Percentiles rank a stretch among this genome's conserved stretches.
Conservation (phyloP, 2,888 invertebrate genomes). For the Sycophila texana region DNA sequence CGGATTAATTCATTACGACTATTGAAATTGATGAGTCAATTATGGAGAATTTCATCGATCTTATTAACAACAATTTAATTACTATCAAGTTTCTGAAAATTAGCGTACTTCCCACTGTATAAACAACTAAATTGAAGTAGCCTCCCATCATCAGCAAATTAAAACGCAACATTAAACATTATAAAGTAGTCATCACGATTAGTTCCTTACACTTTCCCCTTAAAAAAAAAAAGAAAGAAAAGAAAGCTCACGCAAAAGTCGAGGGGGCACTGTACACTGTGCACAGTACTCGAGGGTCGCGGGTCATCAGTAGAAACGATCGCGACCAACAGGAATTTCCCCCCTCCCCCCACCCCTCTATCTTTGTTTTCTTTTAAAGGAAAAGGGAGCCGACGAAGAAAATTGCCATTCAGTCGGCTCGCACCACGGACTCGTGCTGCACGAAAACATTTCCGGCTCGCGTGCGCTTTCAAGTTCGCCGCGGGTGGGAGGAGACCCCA, state of each 20-base stretch:
- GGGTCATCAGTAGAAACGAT: neutral
- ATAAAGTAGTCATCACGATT: too few species aligned
- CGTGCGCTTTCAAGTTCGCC: slow-evolving; percentile 18
- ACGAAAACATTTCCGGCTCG: slow-evolving; percentile 22
- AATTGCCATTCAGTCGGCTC: neutral
- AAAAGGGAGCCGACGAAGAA: neutral
- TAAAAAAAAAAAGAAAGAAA: neutral
- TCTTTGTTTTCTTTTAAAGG: neutral
- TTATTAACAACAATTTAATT: too few species aligned
- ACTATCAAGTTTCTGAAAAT: too few species aligned
- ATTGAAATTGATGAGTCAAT: too few species aligned
- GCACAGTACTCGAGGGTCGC: neutral
- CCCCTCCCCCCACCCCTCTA: neutral
- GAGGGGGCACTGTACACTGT: too few species aligned
- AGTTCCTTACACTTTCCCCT: neutral
- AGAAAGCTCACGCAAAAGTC: neutral
- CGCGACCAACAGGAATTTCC: neutral
- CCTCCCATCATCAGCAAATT: too few species aligned
- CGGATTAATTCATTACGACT: too few species aligned
- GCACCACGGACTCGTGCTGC: neutral
- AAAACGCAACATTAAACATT: too few species aligned
- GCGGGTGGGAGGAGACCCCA: neutral
- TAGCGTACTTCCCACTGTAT: too few species aligned
- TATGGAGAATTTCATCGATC: too few species aligned
- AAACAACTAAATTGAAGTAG: too few species aligned